A percentile compares a stretch with the other conserved stretches of the same genome.
Evolutionary conservation across 2,113 vertebrate species (phyloP).

Genomic region (Emydocephalus ijimae): DNA sequence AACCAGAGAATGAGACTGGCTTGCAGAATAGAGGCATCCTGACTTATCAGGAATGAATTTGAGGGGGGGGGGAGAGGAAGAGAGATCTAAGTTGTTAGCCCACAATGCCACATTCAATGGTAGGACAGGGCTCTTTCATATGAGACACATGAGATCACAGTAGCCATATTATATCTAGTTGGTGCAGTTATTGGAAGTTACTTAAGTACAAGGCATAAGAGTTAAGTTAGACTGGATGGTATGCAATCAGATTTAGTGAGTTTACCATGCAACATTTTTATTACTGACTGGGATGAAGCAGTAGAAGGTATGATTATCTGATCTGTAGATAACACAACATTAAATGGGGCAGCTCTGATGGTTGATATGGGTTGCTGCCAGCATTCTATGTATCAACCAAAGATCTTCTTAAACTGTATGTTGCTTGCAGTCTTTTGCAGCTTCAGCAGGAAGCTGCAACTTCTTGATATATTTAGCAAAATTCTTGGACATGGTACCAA

Average conservation of each 20-base stretch:
- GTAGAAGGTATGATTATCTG: background rate
- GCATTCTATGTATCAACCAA: no score
- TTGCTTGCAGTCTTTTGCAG: no score
- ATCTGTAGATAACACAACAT: background rate
- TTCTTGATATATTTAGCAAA: no score
- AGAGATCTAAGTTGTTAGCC: conserved; percentile 1
- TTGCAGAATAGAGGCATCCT: background rate
- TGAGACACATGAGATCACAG: background rate
- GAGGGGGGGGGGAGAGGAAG: no score
- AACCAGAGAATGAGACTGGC: conserved; percentile 28
- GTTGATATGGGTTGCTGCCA: no score
- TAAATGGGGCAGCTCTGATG: background rate
- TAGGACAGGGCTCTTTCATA: background rate
- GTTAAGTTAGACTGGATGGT: background rate
- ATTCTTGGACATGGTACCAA: no score
- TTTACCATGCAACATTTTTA: background rate
- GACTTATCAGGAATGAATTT: background rate
- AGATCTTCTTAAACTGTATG: no score
- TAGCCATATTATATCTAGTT: background rate
- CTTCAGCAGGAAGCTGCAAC: no score
- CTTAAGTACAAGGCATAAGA: background rate
- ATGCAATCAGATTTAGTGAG: background rate
- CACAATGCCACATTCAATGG: background rate
- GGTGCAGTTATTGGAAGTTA: background rate
- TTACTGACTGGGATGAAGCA: background rate